Evolutionary conservation across 2,113 vertebrate species (phyloP), one percentile per base, ranked within the genome.

Genomic region (Dipodomys stephensi): DNA sequence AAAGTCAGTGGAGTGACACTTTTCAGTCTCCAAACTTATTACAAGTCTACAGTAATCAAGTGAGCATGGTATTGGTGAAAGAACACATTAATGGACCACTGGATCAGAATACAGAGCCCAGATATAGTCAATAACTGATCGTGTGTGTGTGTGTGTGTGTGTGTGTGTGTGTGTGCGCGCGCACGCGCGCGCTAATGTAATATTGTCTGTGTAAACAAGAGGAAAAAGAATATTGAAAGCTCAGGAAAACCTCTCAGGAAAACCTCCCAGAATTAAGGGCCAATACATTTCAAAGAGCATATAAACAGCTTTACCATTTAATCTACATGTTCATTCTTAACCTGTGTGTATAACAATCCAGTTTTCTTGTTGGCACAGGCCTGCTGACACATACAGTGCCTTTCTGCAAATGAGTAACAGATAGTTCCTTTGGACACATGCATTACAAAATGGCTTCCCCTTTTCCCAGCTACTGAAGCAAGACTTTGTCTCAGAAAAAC

Each of bases 341-440:
- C 46, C 60, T 46, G 60, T 23, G 23, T 46, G 64, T 39, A 87
- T 77, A 67, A 18, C 64, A 64, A 23, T 32, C 30, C 83, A 73
- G 49, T 4, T 78, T 11, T 77, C 64, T 92, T 74, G 46, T 35
- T 57, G 53, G 18, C 53, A 57, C 83, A 77, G n/a, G 16, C 28
- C 39, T 78, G 18, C 65, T 88, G 79, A 53, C 60, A 88, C 62
- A 77, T 86, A 74, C 20, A 68, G 10, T 46, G 27, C 53, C 49
- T 83, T 88, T 92, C 44, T 60, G 6, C 49, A 76, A 88, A 88
- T 91, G 74, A 80, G 73, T 68, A 57, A 80, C 87, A 57, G 28
- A 57, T 76, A 25, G 39, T 83, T 2, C 11, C 19, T 91, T 22
- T 95, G 53, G 44, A 53, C 22, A 72, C 53, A 73, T 74, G n/a